These are phyloP conservation scores for Sebastes itinus DNA, from an alignment of 2,797 vertebrate genomes.

Conservation along the genomic window DNA sequence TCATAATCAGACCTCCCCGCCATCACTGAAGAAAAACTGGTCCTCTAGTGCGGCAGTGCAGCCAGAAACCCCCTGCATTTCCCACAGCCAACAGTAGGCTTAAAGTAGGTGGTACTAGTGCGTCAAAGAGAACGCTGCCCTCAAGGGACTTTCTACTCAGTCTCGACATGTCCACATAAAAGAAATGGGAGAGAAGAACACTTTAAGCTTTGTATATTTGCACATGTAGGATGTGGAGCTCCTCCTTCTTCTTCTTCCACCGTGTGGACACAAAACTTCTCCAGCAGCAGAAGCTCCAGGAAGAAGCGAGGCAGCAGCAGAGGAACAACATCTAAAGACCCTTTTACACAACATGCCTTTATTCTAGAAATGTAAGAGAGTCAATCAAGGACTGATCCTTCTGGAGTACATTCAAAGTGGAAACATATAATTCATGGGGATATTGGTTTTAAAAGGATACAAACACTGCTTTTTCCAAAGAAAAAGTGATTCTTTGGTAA, in stretches of 20 bases:
- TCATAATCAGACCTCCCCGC: neutral
- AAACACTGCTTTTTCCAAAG: neutral
- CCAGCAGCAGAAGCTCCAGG: neutral
- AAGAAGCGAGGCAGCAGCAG: neutral
- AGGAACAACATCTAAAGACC: too few species aligned
- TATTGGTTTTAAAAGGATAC: neutral
- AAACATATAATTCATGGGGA: rapidly evolving
- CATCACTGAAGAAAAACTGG: neutral
- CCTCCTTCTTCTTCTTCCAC: slow-evolving; percentile 10
- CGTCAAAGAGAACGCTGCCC: neutral
- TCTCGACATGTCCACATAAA: too few species aligned
- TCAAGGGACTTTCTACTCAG: too few species aligned
- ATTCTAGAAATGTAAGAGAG: neutral
- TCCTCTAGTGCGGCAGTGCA: neutral
- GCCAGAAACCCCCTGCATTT: slow-evolving; percentile 26
- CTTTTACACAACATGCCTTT: neutral
- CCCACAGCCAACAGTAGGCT: neutral
- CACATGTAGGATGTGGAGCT: neutral
- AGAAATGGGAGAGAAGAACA: neutral
- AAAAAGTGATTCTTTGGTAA: neutral
- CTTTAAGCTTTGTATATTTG: neutral
- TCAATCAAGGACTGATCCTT: neutral
- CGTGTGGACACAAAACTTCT: neutral
- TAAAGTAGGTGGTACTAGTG: neutral
- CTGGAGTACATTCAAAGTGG: neutral